Evolutionary conservation across 2,888 invertebrate genomes (phyloP).

Genomic region (Diarsia dahlii): DNA sequence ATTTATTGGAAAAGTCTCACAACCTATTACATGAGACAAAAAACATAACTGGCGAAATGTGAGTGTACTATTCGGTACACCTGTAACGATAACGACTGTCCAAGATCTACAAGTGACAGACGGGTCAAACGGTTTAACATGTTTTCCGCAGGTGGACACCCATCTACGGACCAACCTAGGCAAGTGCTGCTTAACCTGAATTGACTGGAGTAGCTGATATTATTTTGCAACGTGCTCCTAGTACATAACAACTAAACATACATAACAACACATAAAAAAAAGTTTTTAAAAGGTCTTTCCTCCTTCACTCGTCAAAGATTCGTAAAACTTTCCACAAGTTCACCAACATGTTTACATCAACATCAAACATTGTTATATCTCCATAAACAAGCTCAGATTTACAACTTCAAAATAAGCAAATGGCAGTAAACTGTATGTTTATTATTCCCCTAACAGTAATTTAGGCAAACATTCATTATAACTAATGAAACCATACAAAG

Average conservation of each 20-base stretch:
- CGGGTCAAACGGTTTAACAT: too few relatives aligned
- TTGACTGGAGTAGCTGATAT: not conserved
- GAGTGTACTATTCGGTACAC: too few relatives aligned
- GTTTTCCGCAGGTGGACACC: too few relatives aligned
- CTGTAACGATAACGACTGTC: too few relatives aligned
- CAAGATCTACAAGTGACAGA: too few relatives aligned
- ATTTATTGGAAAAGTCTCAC: too few relatives aligned
- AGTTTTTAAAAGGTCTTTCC: not conserved
- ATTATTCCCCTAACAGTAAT: conserved; percentile 48
- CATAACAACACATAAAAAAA: not conserved
- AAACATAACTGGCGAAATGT: too few relatives aligned
- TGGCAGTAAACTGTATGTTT: conserved; percentile 32
- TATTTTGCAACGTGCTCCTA: not conserved
- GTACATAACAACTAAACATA: too few relatives aligned
- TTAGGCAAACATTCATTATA: conserved; percentile 45
- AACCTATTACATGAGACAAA: too few relatives aligned
- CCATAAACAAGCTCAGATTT: conserved; percentile 40
- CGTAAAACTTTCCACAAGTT: not conserved
- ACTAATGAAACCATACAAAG: conserved; percentile 43
- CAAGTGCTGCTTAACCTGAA: not conserved
- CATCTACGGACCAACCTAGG: not conserved
- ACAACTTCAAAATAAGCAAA: conserved; percentile 42
- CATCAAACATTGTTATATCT: conserved; percentile 35
- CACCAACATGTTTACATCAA: conserved; percentile 23
- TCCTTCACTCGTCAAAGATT: not conserved